Evolutionary conservation across 2,113 vertebrate genomes (phyloP).

Genomic region (Puffinus mauretanicus): DNA sequence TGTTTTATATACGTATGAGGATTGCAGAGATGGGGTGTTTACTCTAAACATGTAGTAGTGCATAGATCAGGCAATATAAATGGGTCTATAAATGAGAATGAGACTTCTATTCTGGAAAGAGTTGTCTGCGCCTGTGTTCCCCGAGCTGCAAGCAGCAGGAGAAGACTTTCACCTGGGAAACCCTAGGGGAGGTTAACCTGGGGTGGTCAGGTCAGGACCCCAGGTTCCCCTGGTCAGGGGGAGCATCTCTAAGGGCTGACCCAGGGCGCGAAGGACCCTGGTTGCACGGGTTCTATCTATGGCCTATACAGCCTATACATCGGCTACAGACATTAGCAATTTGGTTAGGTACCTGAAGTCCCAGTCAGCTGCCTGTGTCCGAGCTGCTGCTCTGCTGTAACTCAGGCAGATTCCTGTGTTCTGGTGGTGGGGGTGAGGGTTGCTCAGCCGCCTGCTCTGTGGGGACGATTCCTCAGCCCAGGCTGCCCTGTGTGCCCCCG

Average conservation of each 20-base stretch:
- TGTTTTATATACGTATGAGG: rapidly evolving
- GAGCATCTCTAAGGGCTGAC: neutral
- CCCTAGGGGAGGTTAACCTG: neutral
- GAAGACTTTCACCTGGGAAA: too few relatives aligned
- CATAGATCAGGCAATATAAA: neutral
- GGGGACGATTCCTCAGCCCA: neutral
- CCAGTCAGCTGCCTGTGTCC: neutral
- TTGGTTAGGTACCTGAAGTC: neutral
- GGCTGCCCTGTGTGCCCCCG: neutral
- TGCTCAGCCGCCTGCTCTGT: rapidly evolving
- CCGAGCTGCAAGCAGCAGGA: neutral
- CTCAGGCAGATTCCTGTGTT: neutral
- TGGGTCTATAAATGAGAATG: too few relatives aligned
- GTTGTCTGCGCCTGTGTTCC: rapidly evolving
- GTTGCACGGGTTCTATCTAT: rapidly evolving
- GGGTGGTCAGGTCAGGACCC: neutral
- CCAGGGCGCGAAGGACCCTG: rapidly evolving
- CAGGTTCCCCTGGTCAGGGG: rapidly evolving
- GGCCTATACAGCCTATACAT: neutral
- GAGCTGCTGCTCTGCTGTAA: rapidly evolving
- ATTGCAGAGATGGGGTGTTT: neutral
- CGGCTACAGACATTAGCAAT: rapidly evolving
- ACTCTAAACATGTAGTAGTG: neutral
- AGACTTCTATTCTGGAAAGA: neutral
- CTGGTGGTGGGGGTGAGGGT: rapidly evolving